Percentiles rank a stretch among this genome's conserved stretches.
Evolutionary conservation across 2,113 vertebrate species (phyloP).

Genomic region (Cariama cristata): DNA sequence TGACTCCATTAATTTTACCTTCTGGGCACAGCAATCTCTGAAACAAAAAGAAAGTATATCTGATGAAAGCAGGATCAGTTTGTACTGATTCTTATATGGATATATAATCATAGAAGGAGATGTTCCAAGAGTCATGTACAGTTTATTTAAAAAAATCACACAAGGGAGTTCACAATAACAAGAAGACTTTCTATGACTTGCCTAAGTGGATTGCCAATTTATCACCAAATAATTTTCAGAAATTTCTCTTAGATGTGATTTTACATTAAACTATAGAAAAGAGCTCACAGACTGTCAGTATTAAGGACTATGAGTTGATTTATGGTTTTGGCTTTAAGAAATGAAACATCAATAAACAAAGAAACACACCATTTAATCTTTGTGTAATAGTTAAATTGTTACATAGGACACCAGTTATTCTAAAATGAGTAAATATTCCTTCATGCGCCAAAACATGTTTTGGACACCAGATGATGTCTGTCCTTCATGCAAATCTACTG

Average conservation of each 20-base stretch:
- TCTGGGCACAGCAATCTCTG: not conserved
- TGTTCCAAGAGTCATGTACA: not conserved
- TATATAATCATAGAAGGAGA: not conserved
- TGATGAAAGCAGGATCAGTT: not conserved
- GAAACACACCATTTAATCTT: not conserved
- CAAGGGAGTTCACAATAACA: not conserved
- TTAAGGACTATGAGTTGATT: not conserved
- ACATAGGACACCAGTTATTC: not conserved
- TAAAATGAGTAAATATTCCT: not conserved
- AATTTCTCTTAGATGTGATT: not conserved
- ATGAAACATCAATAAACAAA: not conserved
- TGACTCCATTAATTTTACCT: not conserved
- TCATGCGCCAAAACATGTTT: not conserved
- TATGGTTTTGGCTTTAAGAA: not conserved
- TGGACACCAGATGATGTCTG: not conserved
- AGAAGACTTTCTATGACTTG: not conserved
- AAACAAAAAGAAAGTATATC: not conserved
- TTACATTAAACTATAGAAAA: not conserved
- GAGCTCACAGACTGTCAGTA: not conserved
- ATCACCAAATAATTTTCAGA: not conserved
- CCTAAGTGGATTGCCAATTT: not conserved
- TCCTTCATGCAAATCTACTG: not conserved
- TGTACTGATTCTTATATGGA: not conserved
- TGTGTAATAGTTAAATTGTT: not conserved
- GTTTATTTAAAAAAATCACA: not conserved